These are phyloP conservation scores for Propsilocerus akamusi DNA, from an alignment of 1,140 invertebrate genomes.

Conservation along the genomic window DNA sequence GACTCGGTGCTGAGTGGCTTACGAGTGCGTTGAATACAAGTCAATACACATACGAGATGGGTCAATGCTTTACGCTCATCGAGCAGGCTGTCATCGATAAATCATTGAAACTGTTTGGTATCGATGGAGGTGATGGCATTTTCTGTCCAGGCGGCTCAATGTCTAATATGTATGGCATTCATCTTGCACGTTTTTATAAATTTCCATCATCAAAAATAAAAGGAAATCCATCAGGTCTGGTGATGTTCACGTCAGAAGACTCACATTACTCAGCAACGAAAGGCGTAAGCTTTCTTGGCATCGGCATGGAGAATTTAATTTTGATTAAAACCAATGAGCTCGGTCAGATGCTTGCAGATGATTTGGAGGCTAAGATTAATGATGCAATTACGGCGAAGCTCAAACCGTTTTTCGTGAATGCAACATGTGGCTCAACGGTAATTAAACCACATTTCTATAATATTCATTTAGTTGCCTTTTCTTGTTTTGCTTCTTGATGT, in stretches of 20 bases:
- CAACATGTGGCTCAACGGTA: slow-evolving; percentile 48
- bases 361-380: slow-evolving; percentile 33
- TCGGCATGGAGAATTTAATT: slow-evolving; percentile 56
- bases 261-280: slow-evolving; percentile 78
- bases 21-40: slow-evolving; percentile 60
- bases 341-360: slow-evolving; percentile 41
- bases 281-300: slow-evolving; percentile 57
- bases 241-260: slow-evolving; percentile 57
- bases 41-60: slow-evolving; percentile 62
- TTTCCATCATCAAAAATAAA: slow-evolving; percentile 53
- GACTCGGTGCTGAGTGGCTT: slow-evolving; percentile 51
- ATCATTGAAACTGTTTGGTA: slow-evolving; percentile 46
- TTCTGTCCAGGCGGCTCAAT: slow-evolving; percentile 69
- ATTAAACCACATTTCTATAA: not conserved
- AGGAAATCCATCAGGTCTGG: slow-evolving; percentile 37
- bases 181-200: slow-evolving; percentile 51
- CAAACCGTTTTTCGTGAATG: slow-evolving; percentile 48
- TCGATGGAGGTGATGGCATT: slow-evolving; percentile 43
- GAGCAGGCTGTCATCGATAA: slow-evolving; percentile 42
- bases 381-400: slow-evolving; percentile 23
- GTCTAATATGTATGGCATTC: slow-evolving; percentile 71
- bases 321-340: slow-evolving; percentile 42
- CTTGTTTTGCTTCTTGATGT: not conserved
- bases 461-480: too few relatives aligned
- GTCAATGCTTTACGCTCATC: slow-evolving; percentile 51